Conservation (phyloP, 2,113 vertebrate species). For the Puntigrus tetrazona region DNA sequence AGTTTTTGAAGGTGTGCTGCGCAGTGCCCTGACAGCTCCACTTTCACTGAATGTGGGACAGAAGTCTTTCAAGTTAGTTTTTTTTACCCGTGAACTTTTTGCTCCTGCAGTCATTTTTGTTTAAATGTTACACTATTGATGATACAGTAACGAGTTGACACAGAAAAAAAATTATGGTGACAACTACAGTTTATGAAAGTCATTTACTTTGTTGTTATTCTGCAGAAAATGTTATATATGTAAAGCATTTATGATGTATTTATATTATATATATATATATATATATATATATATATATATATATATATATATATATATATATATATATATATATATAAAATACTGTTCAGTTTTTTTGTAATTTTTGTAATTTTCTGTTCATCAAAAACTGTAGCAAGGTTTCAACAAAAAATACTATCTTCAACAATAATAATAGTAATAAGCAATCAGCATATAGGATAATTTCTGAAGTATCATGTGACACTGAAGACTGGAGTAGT, state of each 20-base stretch:
- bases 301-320: no score
- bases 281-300: no score
- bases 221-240: no score
- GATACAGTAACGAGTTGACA: neutral
- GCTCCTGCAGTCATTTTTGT: neutral
- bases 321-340: no score
- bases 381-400: neutral
- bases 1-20: slow-evolving; percentile 45
- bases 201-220: no score
- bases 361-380: neutral
- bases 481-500: neutral
- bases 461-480: neutral
- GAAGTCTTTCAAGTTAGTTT: slow-evolving; percentile 1
- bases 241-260: no score
- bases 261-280: no score
- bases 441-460: neutral
- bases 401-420: neutral
- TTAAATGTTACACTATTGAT: neutral
- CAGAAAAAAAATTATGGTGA: neutral
- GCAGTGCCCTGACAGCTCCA: neutral
- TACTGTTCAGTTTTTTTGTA: no score
- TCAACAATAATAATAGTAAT: neutral
- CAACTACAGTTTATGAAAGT: neutral
- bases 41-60: neutral
- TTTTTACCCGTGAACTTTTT: neutral